Evolutionary conservation across 2,113 vertebrate genomes (phyloP), one percentile per base, ranked within the genome.

Genomic region (Poeciliopsis turrubarensis): DNA sequence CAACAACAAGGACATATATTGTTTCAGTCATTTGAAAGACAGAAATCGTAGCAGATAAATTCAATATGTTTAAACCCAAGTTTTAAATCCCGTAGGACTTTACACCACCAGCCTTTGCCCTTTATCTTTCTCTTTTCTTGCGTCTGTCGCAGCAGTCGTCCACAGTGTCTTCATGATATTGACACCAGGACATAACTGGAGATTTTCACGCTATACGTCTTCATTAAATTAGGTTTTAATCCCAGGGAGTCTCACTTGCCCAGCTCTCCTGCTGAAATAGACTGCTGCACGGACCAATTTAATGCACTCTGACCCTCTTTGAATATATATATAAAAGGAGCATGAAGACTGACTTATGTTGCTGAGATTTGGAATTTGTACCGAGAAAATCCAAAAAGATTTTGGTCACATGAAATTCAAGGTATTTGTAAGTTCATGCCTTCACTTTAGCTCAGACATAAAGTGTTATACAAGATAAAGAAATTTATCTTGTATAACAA

Each of bases 301-400:
- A 85, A 77, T 83, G 72, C 77, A 75, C 68, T 72, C 68, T 83
- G 68, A 84, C 77, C 72, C 51, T 6, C 2, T 37, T 30, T 44
- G 61, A 22, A 27, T 69, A 37, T 51, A 70, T 41, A 41, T 54
- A 62, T 61, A 61, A 29, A 77, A 32, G 44, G 30, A 89, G 85
- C 77, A 83, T 57, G 62, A 65, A 60, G 26, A 69, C 70, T 75
- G 65, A 89, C 83, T 88, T 80, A 88, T 88, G 86, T 74, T 73
- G 67, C 34, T 32, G 34, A 27, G 65, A 82, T 81, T 81, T 80
- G 34, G 72, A 77, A 86, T 78, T 79, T 17, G 14, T 30, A 74
- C 41, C 39, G 61, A 47, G 68, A 29, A 67, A 79, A 60, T 11
- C 31, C 30, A 32, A 37, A 60, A 44, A 37, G 27, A 39, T 61